phyloP scores from a whole-genome alignment of 2,113 vertebrate genomes.

The Antigone vipio region DNA sequence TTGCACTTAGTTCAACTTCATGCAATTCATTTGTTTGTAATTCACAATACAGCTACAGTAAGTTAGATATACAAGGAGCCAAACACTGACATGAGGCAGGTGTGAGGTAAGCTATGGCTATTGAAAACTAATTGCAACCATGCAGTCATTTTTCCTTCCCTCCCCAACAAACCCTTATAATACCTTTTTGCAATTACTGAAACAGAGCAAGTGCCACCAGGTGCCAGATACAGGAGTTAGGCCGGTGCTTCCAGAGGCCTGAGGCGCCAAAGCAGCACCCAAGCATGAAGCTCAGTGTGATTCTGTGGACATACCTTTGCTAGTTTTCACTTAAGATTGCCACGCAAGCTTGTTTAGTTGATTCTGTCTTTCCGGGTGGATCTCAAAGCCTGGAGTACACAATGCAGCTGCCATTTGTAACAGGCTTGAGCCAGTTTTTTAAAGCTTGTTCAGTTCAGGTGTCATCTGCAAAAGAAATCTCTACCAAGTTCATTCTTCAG shows the following conservation, averaged over 20 bases:
- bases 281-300: neutral
- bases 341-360: neutral
- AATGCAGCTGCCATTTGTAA: neutral
- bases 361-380: neutral
- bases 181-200: neutral
- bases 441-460: neutral
- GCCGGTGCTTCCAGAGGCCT: neutral
- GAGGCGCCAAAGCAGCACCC: neutral
- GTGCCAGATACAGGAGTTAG: neutral
- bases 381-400: neutral
- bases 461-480: neutral
- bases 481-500: neutral
- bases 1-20: neutral
- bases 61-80: neutral
- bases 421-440: neutral
- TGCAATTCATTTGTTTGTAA: rapidly evolving
- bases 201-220: neutral
- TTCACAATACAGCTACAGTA: neutral
- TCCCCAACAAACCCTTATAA: neutral
- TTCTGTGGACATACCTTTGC: neutral
- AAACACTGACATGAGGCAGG: neutral
- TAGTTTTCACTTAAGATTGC: neutral
- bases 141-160: neutral
- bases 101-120: neutral
- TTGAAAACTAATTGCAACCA: neutral